Evolutionary conservation across 2,797 vertebrate species (phyloP).

Genomic region (Merluccius polli): DNA sequence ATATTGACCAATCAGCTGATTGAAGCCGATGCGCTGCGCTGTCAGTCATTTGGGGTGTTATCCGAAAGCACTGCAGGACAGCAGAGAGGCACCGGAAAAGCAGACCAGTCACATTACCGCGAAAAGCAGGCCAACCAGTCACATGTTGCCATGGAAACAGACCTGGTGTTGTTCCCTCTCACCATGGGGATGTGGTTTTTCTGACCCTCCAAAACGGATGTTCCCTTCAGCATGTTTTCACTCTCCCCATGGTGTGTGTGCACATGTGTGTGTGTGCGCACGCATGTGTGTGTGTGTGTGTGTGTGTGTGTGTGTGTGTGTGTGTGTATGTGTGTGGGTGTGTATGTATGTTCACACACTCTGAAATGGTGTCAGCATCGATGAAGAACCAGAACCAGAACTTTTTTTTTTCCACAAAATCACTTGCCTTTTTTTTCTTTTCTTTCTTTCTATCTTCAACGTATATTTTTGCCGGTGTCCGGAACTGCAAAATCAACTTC

Average conservation of each 20-base stretch:
- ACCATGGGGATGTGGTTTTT: slow-evolving; percentile 35
- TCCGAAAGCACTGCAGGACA: slow-evolving; percentile 65
- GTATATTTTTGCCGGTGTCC: slow-evolving; percentile 37
- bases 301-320: too few species aligned
- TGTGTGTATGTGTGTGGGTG: too few species aligned
- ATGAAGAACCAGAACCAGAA: slow-evolving; percentile 40
- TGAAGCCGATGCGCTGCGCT: slow-evolving; percentile 14
- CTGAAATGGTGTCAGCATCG: slow-evolving; percentile 43
- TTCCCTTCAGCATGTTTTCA: slow-evolving; percentile 55
- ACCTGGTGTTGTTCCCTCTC: slow-evolving; percentile 37
- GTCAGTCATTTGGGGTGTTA: slow-evolving; percentile 39
- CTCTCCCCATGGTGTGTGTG: slow-evolving; percentile 49
- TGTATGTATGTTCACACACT: slow-evolving; percentile 59
- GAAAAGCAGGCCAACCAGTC: slow-evolving; percentile 57
- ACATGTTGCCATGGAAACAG: slow-evolving; percentile 35
- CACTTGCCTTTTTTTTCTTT: slow-evolving; percentile 54
- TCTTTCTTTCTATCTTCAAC: slow-evolving; percentile 51
- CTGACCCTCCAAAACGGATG: slow-evolving; percentile 41
- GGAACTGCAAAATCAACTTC: slow-evolving; percentile 44
- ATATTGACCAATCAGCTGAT: slow-evolving; percentile 23
- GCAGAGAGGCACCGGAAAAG: slow-evolving; percentile 66
- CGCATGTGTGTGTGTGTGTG: too few species aligned
- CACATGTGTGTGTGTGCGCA: too few species aligned
- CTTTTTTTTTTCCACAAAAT: slow-evolving; percentile 56
- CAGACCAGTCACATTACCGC: slow-evolving; percentile 39